Conservation (phyloP, 1,140 invertebrate genomes). For the Brachionus paranguensis region DNA sequence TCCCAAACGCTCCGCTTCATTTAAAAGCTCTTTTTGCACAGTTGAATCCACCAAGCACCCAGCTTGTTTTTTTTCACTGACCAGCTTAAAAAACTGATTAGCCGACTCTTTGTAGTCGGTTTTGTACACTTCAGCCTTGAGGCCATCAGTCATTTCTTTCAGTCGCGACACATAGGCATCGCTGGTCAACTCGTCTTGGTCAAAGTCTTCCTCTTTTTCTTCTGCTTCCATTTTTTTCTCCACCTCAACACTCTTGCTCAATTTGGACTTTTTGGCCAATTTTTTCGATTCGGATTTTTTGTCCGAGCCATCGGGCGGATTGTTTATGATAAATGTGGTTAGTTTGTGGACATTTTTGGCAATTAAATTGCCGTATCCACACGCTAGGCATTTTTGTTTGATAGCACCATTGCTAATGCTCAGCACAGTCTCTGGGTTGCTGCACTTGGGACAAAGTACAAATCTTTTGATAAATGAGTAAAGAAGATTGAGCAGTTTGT, state of each 20-base stretch:
- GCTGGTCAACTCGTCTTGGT: constrained; percentile 3
- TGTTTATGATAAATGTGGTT: constrained; percentile 96
- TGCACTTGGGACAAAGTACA: constrained; percentile 92
- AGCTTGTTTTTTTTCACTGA: neutral
- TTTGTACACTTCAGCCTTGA: constrained; percentile 25
- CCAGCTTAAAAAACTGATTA: constrained; percentile 5
- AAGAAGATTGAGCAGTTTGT: constrained; percentile 87
- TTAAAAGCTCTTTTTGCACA: constrained; percentile 52
- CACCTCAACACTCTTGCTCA: constrained; percentile 57
- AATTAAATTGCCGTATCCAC: constrained; percentile 79
- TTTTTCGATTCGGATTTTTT: constrained; percentile 61
- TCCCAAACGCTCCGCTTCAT: constrained; percentile 88
- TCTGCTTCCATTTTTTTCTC: neutral
- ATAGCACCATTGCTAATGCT: constrained; percentile 71
- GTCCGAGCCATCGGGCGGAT: constrained; percentile 67
- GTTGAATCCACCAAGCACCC: neutral
- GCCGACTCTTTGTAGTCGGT: neutral
- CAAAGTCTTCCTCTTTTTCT: neutral
- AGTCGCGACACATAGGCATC: neutral
- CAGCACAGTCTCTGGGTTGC: constrained; percentile 95
- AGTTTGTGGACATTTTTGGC: constrained; percentile 87
- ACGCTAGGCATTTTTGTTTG: constrained; percentile 90
- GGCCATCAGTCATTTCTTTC: constrained; percentile 2
- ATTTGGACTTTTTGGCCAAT: constrained; percentile 64
- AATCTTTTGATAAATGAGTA: constrained; percentile 96